phyloP scores from a whole-genome alignment of 2,888 invertebrate genomes.

The Lypha dubia region DNA sequence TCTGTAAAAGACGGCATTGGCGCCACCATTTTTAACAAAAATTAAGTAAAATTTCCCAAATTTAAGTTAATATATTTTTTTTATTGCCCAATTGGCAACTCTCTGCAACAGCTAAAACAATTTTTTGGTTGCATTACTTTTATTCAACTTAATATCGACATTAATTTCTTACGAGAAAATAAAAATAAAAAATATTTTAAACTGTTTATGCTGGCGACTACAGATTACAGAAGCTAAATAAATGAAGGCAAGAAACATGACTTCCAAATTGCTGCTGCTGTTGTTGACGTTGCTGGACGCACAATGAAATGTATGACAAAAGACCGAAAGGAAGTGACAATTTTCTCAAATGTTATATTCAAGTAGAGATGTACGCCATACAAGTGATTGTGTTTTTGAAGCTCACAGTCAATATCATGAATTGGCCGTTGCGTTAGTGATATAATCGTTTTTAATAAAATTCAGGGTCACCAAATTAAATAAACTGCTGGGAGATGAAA shows the following conservation, averaged over 20 bases:
- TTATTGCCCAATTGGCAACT: conserved; percentile 49
- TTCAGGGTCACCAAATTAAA: no score
- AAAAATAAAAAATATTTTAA: conserved; percentile 9
- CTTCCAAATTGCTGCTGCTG: conserved; percentile 10
- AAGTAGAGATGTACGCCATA: background rate
- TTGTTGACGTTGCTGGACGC: conserved; percentile 33
- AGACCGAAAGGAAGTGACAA: conserved; percentile 23
- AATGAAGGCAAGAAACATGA: conserved; percentile 28
- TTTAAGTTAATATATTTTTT: background rate
- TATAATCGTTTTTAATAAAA: no score
- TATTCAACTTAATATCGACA: conserved; percentile 66
- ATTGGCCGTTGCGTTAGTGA: no score
- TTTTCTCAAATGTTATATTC: conserved; percentile 10
- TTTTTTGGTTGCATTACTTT: conserved; percentile 73
- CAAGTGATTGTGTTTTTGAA: background rate
- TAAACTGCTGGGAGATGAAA: no score
- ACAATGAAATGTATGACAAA: conserved; percentile 49
- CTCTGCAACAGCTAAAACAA: conserved; percentile 65
- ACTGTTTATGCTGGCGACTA: conserved; percentile 50
- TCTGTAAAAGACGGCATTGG: no score
- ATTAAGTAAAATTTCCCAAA: background rate
- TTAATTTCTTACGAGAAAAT: conserved; percentile 22
- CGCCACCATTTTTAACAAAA: no score
- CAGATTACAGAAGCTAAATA: conserved; percentile 35
- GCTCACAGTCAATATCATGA: no score